A percentile compares a stretch with the other conserved stretches of the same genome.
Conservation (phyloP, 2,888 invertebrate species). For the Xestia sexstrigata region DNA sequence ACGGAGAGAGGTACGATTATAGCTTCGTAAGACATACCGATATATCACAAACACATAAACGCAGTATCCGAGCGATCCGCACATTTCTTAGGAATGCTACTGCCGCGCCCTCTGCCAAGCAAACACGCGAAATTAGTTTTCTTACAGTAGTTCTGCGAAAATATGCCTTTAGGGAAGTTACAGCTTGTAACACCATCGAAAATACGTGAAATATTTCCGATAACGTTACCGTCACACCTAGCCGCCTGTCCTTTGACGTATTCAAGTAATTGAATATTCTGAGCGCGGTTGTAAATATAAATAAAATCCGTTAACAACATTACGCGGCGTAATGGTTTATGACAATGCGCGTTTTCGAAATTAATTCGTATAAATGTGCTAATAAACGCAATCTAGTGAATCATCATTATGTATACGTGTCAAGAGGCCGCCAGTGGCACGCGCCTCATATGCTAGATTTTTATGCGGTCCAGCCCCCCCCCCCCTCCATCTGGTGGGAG, state of each 20-base stretch:
- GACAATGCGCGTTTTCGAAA: constrained; percentile 60
- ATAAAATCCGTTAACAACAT: constrained; percentile 35
- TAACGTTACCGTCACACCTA: constrained; percentile 40
- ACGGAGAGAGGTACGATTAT: constrained; percentile 39
- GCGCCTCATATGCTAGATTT: constrained; percentile 63
- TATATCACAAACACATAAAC: constrained; percentile 64
- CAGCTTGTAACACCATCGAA: constrained; percentile 70
- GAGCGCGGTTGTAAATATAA: constrained; percentile 30
- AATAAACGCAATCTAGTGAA: constrained; percentile 80
- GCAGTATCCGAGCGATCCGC: constrained; percentile 59
- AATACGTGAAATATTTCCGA: constrained; percentile 70
- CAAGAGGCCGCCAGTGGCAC: constrained; percentile 78
- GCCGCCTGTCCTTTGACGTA: constrained; percentile 20
- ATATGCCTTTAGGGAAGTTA: constrained; percentile 70
- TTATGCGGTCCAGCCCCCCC: constrained; percentile 53
- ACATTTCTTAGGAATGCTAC: constrained; percentile 67
- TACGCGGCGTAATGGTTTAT: constrained; percentile 45
- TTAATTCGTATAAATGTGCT: constrained; percentile 74
- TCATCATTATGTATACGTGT: constrained; percentile 83
- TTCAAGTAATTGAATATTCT: constrained; percentile 40
- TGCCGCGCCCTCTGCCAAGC: constrained; percentile 69
- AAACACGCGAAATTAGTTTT: constrained; percentile 82
- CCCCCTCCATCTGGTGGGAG: constrained; percentile 12
- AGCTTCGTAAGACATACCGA: constrained; percentile 51
- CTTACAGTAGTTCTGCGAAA: constrained; percentile 71